Evolutionary conservation across 2,113 vertebrate genomes (phyloP).

Genomic region (Thryonomys swinderianus): DNA sequence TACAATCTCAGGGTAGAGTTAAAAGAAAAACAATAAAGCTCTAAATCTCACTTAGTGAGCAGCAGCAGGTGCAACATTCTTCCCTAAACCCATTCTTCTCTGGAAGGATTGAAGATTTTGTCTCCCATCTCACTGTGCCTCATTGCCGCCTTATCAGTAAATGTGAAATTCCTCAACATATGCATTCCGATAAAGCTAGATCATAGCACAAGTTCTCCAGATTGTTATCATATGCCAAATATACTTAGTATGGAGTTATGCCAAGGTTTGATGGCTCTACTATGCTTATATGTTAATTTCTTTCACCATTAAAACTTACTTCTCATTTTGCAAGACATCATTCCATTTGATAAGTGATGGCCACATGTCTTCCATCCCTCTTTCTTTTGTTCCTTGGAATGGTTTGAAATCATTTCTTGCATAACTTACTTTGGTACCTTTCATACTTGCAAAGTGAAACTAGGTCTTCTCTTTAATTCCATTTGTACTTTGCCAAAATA

Average conservation of each 20-base stretch:
- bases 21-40: constrained; percentile 18
- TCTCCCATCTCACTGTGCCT: neutral
- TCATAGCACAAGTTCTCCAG: neutral
- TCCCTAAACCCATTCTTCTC: neutral
- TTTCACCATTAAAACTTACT: neutral
- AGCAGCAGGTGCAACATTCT: neutral
- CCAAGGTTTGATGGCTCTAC: neutral
- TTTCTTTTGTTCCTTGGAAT: neutral
- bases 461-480: constrained; percentile 22
- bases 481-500: constrained; percentile 36
- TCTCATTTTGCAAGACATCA: constrained; percentile 13
- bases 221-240: neutral
- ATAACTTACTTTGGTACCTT: constrained; percentile 1
- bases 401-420: constrained; percentile 26
- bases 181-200: constrained; percentile 22
- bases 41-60: constrained; percentile 42
- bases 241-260: neutral
- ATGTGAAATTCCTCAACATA: neutral
- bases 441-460: constrained; percentile 43
- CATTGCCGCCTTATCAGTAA: constrained; percentile 18
- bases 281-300: neutral
- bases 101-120: neutral
- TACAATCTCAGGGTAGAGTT: neutral
- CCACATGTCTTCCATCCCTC: neutral
- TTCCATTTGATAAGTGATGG: constrained; percentile 28